phyloP scores from a whole-genome alignment of 53 echinoderm and acorn worm species.

The Echinarachnius parma region DNA sequence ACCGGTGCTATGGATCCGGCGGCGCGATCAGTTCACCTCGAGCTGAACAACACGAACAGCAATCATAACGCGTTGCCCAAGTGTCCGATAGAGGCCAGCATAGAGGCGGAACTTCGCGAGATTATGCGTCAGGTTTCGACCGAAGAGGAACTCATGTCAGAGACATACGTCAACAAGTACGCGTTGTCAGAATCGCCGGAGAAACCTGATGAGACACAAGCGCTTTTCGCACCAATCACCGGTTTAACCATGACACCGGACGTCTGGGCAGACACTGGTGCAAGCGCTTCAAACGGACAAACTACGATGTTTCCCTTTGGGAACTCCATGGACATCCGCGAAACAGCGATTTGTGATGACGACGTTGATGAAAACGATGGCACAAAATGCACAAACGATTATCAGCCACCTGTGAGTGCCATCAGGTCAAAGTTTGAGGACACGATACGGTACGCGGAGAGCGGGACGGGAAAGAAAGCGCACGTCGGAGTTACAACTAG shows the following conservation, averaged over 20 bases:
- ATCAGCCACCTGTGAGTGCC: constrained; percentile 72
- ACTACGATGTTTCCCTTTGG: constrained; percentile 58
- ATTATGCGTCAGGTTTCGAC: constrained; percentile 80
- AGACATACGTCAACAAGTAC: constrained; percentile 70
- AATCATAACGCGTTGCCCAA: constrained; percentile 69
- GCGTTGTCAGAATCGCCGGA: constrained; percentile 54
- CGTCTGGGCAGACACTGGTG: constrained; percentile 49
- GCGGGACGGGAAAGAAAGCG: constrained; percentile 67
- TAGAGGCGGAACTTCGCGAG: constrained; percentile 79
- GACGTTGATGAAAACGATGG: constrained; percentile 54
- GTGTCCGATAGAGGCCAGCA: constrained; percentile 61
- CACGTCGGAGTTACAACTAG: constrained; percentile 69
- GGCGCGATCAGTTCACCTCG: constrained; percentile 41
- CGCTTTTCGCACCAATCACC: constrained; percentile 28
- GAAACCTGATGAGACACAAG: constrained; percentile 31
- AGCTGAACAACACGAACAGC: constrained; percentile 65
- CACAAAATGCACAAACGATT: constrained; percentile 63
- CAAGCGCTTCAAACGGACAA: constrained; percentile 15
- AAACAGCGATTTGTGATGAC: constrained; percentile 83
- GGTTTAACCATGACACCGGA: constrained; percentile 18
- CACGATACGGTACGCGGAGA: constrained; percentile 40
- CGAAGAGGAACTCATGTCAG: constrained; percentile 63
- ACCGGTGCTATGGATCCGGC: constrained; percentile 38
- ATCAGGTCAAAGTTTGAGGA: constrained; percentile 84
- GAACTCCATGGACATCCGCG: constrained; percentile 52